These are phyloP conservation scores for Bufotes viridis DNA, from an alignment of 2,797 vertebrate genomes.

Conservation along the genomic window DNA sequence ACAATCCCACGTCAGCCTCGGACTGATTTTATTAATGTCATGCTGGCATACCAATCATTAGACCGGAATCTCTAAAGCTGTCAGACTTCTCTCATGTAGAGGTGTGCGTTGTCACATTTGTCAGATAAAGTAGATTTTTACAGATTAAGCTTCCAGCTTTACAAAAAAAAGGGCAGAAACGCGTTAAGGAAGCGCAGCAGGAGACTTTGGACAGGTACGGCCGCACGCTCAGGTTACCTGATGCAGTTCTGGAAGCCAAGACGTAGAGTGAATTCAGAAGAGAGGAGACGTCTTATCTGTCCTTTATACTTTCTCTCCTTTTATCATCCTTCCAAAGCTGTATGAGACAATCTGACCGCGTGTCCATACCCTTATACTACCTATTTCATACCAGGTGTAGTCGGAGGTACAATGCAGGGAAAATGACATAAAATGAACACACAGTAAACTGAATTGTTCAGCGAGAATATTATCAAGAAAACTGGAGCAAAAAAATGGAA, in stretches of 20 bases:
- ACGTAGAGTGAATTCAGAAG: too few species aligned
- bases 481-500: background rate
- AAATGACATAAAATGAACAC: background rate
- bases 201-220: background rate
- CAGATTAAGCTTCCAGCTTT: background rate
- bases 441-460: background rate
- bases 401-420: background rate
- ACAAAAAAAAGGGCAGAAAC: background rate
- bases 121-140: background rate
- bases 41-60: background rate
- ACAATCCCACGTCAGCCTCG: background rate
- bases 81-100: background rate
- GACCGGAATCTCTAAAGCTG: background rate
- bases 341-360: too few species aligned
- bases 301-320: too few species aligned
- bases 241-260: too few species aligned
- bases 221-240: too few species aligned
- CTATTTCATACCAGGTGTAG: background rate
- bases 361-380: too few species aligned
- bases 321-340: too few species aligned
- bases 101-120: background rate
- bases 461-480: background rate
- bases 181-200: too few species aligned
- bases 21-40: conserved; percentile 11
- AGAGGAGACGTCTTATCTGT: too few species aligned